Evolutionary conservation across 2,888 invertebrate genomes (phyloP).

Genomic region (Lathronympha strigana): DNA sequence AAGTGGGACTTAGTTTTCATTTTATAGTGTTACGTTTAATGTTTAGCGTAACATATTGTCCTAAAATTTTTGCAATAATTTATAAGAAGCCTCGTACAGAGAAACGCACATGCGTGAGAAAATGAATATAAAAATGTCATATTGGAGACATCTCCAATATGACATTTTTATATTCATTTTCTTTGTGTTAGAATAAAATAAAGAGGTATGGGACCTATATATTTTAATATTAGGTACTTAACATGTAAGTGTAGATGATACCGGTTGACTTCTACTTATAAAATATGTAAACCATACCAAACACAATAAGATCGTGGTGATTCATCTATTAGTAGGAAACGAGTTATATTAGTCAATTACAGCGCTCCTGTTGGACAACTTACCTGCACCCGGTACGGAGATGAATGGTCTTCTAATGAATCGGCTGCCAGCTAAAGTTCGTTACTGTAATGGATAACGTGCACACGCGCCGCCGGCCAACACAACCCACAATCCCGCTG

Average conservation of each 20-base stretch:
- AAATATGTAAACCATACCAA: not conserved
- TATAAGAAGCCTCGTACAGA: too few species aligned
- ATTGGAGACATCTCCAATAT: too few species aligned
- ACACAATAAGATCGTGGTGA: not conserved
- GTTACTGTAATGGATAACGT: constrained; percentile 69
- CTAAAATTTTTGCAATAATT: not conserved
- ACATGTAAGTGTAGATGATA: too few species aligned
- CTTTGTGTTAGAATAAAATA: too few species aligned
- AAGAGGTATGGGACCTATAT: too few species aligned
- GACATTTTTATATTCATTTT: too few species aligned
- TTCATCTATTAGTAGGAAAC: constrained; percentile 12
- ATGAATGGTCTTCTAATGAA: constrained; percentile 78
- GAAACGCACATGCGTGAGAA: too few species aligned
- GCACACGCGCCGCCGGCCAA: constrained; percentile 39
- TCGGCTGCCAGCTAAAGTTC: constrained; percentile 65
- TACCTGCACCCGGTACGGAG: constrained; percentile 50
- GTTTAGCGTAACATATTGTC: constrained; percentile 5
- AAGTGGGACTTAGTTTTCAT: constrained; percentile 43
- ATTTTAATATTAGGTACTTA: too few species aligned
- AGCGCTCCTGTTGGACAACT: constrained; percentile 27
- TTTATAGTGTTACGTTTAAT: constrained; percentile 29
- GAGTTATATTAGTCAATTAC: constrained; percentile 40
- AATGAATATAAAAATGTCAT: too few species aligned
- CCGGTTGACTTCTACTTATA: not conserved
- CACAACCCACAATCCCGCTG: constrained; percentile 9